A percentile compares a stretch with the other conserved stretches of the same genome.
Evolutionary conservation across 2,888 invertebrate genomes (phyloP).

Genomic region (Orthosia cruda): DNA sequence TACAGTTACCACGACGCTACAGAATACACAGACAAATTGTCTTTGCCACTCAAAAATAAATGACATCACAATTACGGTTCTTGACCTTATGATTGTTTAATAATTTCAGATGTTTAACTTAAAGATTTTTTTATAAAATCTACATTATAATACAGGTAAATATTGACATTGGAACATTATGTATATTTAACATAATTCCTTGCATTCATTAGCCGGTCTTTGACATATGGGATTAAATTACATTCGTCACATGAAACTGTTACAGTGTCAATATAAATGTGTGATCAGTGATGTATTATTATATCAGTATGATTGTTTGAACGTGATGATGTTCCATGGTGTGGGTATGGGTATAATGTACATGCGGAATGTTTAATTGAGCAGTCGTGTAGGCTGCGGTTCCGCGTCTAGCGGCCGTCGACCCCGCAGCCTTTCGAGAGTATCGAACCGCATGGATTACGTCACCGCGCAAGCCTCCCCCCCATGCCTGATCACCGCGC

Average conservation of each 20-base stretch:
- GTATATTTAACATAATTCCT: conserved; percentile 26
- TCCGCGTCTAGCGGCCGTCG: conserved; percentile 90
- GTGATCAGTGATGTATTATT: conserved; percentile 31
- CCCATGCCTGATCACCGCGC: conserved; percentile 69
- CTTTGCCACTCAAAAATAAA: conserved; percentile 26
- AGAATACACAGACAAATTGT: conserved; percentile 50
- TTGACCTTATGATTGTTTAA: conserved; percentile 33
- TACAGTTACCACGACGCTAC: conserved; percentile 54
- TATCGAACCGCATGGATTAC: conserved; percentile 88
- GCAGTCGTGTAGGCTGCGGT: conserved; percentile 87
- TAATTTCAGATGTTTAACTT: conserved; percentile 3
- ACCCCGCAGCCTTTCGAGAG: conserved; percentile 89
- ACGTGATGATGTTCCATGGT: conserved; percentile 66
- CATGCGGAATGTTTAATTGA: conserved; percentile 89
- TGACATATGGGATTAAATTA: conserved; percentile 40
- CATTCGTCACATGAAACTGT: conserved; percentile 34
- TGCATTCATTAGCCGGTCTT: conserved; percentile 53
- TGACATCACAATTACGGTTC: conserved; percentile 42
- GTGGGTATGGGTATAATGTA: conserved; percentile 75
- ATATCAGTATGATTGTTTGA: conserved; percentile 59
- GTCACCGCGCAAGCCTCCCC: conserved; percentile 86
- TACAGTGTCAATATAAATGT: conserved; percentile 37
- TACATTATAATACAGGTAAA: conserved; percentile 2
- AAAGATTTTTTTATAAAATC: background rate
- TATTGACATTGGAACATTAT: conserved; percentile 14